Evolutionary conservation across 1,140 invertebrate species (phyloP), one percentile per base, ranked within the genome.

Genomic region (Cydia pomonella): DNA sequence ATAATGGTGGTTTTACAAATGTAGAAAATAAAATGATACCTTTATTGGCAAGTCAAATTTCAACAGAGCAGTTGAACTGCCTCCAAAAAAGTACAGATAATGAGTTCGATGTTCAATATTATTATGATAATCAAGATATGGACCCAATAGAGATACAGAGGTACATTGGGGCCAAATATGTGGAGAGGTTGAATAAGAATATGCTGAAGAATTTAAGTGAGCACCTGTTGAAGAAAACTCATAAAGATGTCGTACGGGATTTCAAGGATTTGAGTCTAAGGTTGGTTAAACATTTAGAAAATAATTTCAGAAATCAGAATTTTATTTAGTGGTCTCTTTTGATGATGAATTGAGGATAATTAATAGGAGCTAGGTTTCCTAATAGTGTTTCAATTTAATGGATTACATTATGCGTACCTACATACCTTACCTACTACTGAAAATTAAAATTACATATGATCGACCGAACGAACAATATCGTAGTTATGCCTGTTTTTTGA

Each of bases 241-340:
- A 87, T 53, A 88, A 87, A 75, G 91, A 92, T 78, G 86, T 92
- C 0, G 89, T 92, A 4, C 84, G 81, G 72, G 89, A 92, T 75
- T 87, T 82, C 64, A 77, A 82, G 73, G 80, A 86, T 63, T 74
- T 88, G 5, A 87, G 83, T 76, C 79, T 86, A 13, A 91, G 88
- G 88, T 91, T 69, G 38, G 75, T 78, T 53, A 63, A 53, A 50
- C 0, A n/a, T 64, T 18, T 73, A 44, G 33, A 1, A 38, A 38
- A 38, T 38, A 2, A 7, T 38, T 38, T 38, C 33, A 38, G 5
- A 38, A 38, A 38, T 38, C 33, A 10, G 6, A 38, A 38, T 38
- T 27, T 33, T 41, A 41, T 41, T 41, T 13, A 41, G 38, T 2
- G 12, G 2, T 41, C 38, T 0, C 12, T 13, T 41, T 44, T 16